Base-by-base conservation (phyloP, 2,797 vertebrate genomes). In the Helostoma temminkii region DNA sequence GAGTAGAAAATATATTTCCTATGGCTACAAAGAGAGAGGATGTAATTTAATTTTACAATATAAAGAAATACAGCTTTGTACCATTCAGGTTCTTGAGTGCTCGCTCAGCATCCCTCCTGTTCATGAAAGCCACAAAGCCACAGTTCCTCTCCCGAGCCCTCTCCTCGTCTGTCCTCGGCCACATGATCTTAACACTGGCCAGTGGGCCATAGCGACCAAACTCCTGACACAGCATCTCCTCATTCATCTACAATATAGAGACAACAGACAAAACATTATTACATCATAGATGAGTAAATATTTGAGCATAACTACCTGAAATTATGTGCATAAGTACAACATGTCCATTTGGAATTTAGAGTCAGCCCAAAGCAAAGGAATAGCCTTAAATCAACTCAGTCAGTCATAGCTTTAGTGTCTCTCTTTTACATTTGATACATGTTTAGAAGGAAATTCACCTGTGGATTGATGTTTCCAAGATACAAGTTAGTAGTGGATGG, bases 101-200 rank as follows among this genome's bases (percentile, higher is more conserved):
- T 88, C 98, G 95, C 94, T 99, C 98, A 67, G 98, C 98, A 94
- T 99, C 98, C 94, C 95, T 96, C 91, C 98, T 95, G 81, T 96
- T 98, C 98, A 99, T 99, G 90, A 99, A 99, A 43, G 98, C 98
- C 88, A 99, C 98, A 93, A 99, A 99, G 73, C 98, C 98, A 92
- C 98, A 99, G 88, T 99, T 99, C 84, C 98, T 96, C 86, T 99
- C 98, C 86, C 98, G 94, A 65, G 98, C 98, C 91, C 98, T 94
- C 90, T 99, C 98, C 91, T 99, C 98, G 77, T 99, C 97, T 5
- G 98, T 99, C 91, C 98, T 94, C 6, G 98, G 98, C 98, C 98
- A 99, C 98, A 99, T 99, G 88, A 99, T 99, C 93, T 99, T 99
- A 83, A 99, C 98, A 67, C 98, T 99, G 0, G 98, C 98, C 91